Percentiles rank a stretch among this genome's conserved stretches.
phyloP scores from a whole-genome alignment of 2,113 vertebrate species.

The Geococcyx californianus region DNA sequence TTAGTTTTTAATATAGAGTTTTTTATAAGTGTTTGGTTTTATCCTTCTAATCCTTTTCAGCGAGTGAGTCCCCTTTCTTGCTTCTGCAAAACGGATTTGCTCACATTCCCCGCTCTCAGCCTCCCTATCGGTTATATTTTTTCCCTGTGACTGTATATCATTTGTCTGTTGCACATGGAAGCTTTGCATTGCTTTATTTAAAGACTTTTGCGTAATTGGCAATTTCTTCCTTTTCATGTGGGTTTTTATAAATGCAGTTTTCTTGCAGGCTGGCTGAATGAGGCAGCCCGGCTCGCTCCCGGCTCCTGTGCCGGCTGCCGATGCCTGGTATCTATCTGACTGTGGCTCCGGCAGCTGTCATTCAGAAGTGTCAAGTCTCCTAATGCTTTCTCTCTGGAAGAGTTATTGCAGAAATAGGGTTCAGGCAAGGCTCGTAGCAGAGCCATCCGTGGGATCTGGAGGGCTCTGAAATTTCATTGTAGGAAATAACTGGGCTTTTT shows the following conservation, averaged over 20 bases:
- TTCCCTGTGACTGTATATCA: background rate
- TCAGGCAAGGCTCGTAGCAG: background rate
- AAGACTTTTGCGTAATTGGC: conserved; percentile 5
- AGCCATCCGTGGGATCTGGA: background rate
- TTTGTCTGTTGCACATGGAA: conserved; percentile 31
- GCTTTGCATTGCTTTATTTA: background rate
- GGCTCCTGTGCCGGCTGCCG: background rate
- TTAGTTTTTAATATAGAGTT: background rate
- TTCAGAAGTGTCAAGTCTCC: conserved; percentile 15
- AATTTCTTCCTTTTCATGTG: background rate
- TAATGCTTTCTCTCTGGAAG: conserved; percentile 44
- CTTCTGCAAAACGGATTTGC: conserved; percentile 30
- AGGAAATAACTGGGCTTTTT: background rate
- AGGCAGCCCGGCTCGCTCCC: background rate
- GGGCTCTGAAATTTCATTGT: background rate
- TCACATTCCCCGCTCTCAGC: background rate
- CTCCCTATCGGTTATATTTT: background rate
- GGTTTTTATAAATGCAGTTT: background rate
- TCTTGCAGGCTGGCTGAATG: background rate
- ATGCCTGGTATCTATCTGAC: conserved; percentile 56
- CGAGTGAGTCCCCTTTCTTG: background rate
- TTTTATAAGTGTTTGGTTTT: background rate
- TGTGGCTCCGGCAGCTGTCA: background rate
- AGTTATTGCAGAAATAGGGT: background rate
- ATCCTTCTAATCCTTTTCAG: conserved; percentile 47